Base-by-base conservation (phyloP, 2,797 vertebrate genomes). In the Galago senegalensis region DNA sequence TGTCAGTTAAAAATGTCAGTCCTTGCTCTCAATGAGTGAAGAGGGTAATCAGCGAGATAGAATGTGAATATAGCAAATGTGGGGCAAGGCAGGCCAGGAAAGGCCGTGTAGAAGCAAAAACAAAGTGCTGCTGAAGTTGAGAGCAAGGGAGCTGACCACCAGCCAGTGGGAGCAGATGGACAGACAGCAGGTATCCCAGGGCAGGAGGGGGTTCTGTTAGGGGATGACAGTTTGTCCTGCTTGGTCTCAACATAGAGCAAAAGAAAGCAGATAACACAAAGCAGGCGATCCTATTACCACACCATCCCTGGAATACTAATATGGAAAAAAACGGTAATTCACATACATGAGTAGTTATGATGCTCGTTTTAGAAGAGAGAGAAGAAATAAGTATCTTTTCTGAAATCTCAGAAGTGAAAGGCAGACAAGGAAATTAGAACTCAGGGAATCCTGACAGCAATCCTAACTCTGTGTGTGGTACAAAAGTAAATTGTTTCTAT, bases 51-150 rank as follows among this genome's bases (percentile, higher is more conserved):
- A 29, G 16, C 73, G 29, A 43, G 20, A 46, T 14, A 46, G 63
- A 4, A 4, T 14, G 3, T 7, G 25, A 43, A 29, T 14, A 11
- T 21, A 65, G 69, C 34, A 43, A 56, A 58, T 89, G 49, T 25
- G 0, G 49, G 46, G 58, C 20, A 20, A 0, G 23, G 8, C 10
- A 14, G n/a, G 29, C 23, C 46, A 3, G 18, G 18, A 8, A 60
- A 5, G 14, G 17, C 7, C 27, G 1, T 8, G 17, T 46, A 34
- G 53, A 61, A 53, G 23, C 29, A 43, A 27, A 20, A 7, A 11
- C 29, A 8, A 77, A 56, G 34, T 6, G 1, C 20, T 70, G 27
- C 53, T 27, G 27, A 12, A 3, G 3, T 7, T 63, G 46, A 3
- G 17, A 31, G 46, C 5, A 46, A 14, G 23, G 53, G 7, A 61